These are phyloP conservation scores for Cantharis rustica DNA, from an alignment of 2,888 invertebrate genomes.

Conservation along the genomic window DNA sequence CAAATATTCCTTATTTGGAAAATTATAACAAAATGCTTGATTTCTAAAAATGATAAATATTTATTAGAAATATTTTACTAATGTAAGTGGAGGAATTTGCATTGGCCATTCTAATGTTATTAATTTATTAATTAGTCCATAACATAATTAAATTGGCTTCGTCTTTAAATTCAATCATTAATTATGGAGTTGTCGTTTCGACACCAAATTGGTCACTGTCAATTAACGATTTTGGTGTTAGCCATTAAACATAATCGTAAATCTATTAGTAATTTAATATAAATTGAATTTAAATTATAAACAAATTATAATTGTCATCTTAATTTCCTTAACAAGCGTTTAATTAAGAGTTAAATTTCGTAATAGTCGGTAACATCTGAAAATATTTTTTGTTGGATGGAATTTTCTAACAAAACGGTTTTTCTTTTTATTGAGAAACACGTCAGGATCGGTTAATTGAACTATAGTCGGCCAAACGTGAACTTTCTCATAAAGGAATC, in stretches of 20 bases:
- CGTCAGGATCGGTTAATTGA: not conserved
- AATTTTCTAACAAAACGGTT: not conserved
- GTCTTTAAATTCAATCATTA: not conserved
- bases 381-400: not conserved
- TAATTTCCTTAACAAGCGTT: not conserved
- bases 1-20: not conserved
- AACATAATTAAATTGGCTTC: not conserved
- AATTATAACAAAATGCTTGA: not conserved
- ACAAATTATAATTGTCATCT: slow-evolving; percentile 11
- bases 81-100: not conserved
- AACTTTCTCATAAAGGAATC: not conserved
- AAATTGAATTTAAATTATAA: not conserved
- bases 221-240: slow-evolving; percentile 6
- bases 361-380: not conserved
- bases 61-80: not conserved
- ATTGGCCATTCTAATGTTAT: not conserved
- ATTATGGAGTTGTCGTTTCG: slow-evolving; percentile 5
- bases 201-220: slow-evolving; percentile 7
- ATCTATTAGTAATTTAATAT: slow-evolving; percentile 10
- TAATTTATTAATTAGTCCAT: not conserved
- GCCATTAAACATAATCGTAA: slow-evolving; percentile 1
- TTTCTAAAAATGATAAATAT: not conserved
- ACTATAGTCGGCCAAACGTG: not conserved
- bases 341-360: not conserved
- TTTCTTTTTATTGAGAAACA: not conserved